These are phyloP conservation scores for Scaptomyza pallida DNA, from an alignment of 1,140 invertebrate genomes.

Conservation along the genomic window DNA sequence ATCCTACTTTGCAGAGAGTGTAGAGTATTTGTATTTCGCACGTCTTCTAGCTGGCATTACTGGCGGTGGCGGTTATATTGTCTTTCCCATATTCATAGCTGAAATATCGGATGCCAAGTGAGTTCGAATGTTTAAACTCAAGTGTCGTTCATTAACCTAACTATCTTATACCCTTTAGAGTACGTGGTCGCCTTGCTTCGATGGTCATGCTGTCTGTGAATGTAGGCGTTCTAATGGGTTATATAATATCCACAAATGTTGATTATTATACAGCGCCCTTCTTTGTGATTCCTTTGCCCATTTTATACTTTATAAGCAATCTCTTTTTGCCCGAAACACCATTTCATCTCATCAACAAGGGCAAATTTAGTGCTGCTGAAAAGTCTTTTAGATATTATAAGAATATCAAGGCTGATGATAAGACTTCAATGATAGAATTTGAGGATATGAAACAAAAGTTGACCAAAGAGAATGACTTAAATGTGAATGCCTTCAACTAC, in stretches of 20 bases:
- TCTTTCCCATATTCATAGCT: conserved; percentile 66
- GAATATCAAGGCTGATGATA: conserved; percentile 44
- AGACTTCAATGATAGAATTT: conserved; percentile 44
- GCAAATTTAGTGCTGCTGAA: conserved; percentile 87
- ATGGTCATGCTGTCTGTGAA: conserved; percentile 93
- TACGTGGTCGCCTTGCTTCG: conserved; percentile 91
- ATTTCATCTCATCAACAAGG: conserved; percentile 87
- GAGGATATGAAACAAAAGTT: conserved; percentile 48
- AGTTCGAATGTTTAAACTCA: background rate
- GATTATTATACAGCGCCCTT: conserved; percentile 88
- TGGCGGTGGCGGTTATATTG: conserved; percentile 62
- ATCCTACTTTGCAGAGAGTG: conserved; percentile 59
- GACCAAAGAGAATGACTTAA: conserved; percentile 44
- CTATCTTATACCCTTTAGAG: conserved; percentile 79
- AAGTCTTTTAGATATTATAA: conserved; percentile 85
- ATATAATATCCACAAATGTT: conserved; percentile 88
- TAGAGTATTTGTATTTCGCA: conserved; percentile 73
- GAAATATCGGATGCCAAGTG: conserved; percentile 76
- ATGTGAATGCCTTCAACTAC: conserved; percentile 35
- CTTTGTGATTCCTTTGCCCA: conserved; percentile 87
- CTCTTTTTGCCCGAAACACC: conserved; percentile 93
- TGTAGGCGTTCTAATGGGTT: conserved; percentile 90
- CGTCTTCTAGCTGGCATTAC: conserved; percentile 83
- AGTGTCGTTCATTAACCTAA: background rate
- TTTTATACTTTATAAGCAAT: conserved; percentile 88